Base-by-base conservation (phyloP, 2,797 vertebrate genomes). In the Premnoplex brunnescens region DNA sequence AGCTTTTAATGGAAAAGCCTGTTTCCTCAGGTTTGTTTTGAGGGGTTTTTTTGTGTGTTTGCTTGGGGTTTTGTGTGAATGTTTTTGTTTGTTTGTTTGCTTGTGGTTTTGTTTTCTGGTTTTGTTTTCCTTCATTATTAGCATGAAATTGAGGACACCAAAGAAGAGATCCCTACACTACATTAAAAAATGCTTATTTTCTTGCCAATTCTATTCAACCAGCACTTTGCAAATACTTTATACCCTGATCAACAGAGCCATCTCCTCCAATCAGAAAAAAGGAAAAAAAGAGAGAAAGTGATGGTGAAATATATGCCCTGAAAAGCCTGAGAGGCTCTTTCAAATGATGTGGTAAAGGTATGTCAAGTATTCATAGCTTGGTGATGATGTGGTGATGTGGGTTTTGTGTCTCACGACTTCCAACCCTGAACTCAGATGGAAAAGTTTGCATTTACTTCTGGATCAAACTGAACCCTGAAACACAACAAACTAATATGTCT, bases 251-350 rank as follows among this genome's bases (percentile, higher is more conserved):
- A 81, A 67, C 24, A 77, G 11, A 68, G 14, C 1, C 15, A 41
- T 48, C 13, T 51, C 24, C 16, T 64, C 19, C 32, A 75, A 32
- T 13, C 0, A 2, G 6, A 0, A 2, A 21, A 52, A 30, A 9
- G 10, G 7, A 1, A 11, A 8, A 4, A 1, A 1, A 41, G 7
- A 30, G 3, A 62, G 6, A 24, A 62, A 52, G 11, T 36, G 6
- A 34, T 51, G 6, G 32, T 44, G 10, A 75, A 84, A 63, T 28
- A 34, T 5, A 2, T 22, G 12, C 14, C 37, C 58, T 30, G 32
- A 56, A 58, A 12, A 80, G 7, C 8, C 32, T 52, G 76, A 48
- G 2, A 30, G 14, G 28, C 24, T 67, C 22, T 64, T 36, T 30
- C 15, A 32, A 55, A 52, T 9, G 3, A 15, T 28, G 4, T 30